Evolutionary conservation across 2,888 invertebrate genomes (phyloP).

Genomic region (Cepaea hortensis): DNA sequence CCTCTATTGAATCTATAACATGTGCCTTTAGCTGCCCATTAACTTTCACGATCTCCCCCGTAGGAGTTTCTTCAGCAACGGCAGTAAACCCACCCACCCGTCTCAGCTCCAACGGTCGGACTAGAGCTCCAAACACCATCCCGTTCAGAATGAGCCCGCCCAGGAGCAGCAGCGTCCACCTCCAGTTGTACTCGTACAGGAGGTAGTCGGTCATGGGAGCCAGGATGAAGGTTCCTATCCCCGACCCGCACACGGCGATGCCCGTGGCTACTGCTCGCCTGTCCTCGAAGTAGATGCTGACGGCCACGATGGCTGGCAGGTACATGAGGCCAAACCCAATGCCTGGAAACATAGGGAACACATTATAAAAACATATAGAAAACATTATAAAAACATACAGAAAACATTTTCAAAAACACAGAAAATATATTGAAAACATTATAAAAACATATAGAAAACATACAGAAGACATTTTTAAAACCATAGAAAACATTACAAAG

Average conservation of each 20-base stretch:
- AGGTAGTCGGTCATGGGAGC: slow-evolving; percentile 86
- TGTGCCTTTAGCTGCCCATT: neutral
- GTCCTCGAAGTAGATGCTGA: slow-evolving; percentile 97
- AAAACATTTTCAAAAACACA: no score
- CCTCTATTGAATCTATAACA: neutral
- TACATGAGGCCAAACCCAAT: slow-evolving; percentile 96
- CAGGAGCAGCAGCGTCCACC: slow-evolving; percentile 81
- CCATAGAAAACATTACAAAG: no score
- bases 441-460: no score
- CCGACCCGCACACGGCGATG: slow-evolving; percentile 96
- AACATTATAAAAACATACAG: no score
- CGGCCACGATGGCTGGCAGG: slow-evolving; percentile 94
- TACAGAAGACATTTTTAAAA: no score
- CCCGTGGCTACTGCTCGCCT: slow-evolving; percentile 97
- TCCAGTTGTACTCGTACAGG: slow-evolving; percentile 84
- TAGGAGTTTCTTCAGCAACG: neutral
- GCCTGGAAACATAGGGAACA: slow-evolving; percentile 79
- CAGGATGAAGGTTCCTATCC: slow-evolving; percentile 93
- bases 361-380: no score
- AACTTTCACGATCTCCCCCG: neutral
- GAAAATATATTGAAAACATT: no score
- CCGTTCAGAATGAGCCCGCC: slow-evolving; percentile 89
- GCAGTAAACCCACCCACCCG: neutral
- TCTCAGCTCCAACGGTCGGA: slow-evolving; percentile 84
- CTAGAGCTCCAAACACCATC: slow-evolving; percentile 86